Base-by-base conservation (phyloP, 1,140 invertebrate species). In the Philotrypesis tridentata region DNA sequence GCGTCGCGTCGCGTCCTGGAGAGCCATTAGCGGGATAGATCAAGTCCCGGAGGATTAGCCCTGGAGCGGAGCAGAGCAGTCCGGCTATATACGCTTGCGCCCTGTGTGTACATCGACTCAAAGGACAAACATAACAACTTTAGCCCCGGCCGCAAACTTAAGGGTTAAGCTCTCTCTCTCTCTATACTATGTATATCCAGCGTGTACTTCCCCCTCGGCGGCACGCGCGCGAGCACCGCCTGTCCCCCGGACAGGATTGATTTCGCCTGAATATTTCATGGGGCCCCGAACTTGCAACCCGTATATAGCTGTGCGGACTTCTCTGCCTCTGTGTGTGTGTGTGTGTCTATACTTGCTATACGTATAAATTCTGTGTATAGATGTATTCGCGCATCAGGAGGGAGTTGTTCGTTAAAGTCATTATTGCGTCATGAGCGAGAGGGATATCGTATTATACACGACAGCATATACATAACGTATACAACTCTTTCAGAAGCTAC, bases 41-140 rank as follows among this genome's bases (percentile, higher is more conserved):
- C 88, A 84, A 89, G 88, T 89, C 88, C 85, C 87, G 85, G 84
- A 89, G 88, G 89, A 90, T 90, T 90, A 91, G 86, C 86, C 87
- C 87, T 86, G 88, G 79, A 87, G 87, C 87, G 31, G 12, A n/a
- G n/a, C n/a, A n/a, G n/a, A n/a, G n/a, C 43, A 14, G 37, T 84
- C 85, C 82, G 21, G 21, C 48, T 55, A n/a, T 40, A 40, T 48
- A 21, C 85, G 11, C 29, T 5, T 55, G 2, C 43, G 43, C 40
- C 61, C 29, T 71, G 29, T 17, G 33, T 43, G 29, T 37, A 11
- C 83, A 85, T 86, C 87, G 86, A 86, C 89, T 92, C 90, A 92
- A 92, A 91, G 90, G 90, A 92, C 90, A 91, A 91, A 89, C 89
- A 91, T 91, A 92, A 91, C 90, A 88, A 90, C 90, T 91, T 91